These are phyloP conservation scores for Eonycteris spelaea DNA, from an alignment of 2,113 vertebrate species.

Conservation along the genomic window DNA sequence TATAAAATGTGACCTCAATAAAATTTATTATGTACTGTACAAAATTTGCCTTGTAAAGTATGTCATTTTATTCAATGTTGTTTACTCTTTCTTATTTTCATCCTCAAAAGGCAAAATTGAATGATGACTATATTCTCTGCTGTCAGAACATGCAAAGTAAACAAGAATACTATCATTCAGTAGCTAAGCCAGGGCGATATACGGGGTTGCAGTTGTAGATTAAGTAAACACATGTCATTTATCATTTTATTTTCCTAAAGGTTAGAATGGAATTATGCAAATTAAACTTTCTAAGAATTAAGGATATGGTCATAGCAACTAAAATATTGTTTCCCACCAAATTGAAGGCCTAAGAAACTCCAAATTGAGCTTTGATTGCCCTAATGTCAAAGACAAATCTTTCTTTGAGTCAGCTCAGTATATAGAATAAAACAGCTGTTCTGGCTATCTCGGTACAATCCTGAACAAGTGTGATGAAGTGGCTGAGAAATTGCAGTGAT, in stretches of 20 bases:
- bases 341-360: constrained; percentile 35
- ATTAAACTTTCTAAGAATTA: constrained; percentile 66
- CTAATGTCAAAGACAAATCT: constrained; percentile 63
- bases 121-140: constrained; percentile 26
- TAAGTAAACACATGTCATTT: constrained; percentile 31
- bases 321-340: constrained; percentile 67
- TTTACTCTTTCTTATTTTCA: constrained; percentile 58
- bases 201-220: neutral
- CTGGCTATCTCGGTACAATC: constrained; percentile 45
- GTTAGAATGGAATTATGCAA: constrained; percentile 55
- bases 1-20: constrained; percentile 43
- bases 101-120: constrained; percentile 56
- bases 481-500: constrained; percentile 67
- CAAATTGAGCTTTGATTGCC: constrained; percentile 56
- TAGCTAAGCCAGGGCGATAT: neutral
- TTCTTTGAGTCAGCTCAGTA: constrained; percentile 51
- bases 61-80: constrained; percentile 50
- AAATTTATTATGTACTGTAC: constrained; percentile 56
- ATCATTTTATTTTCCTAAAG: constrained; percentile 48
- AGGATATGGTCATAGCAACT: constrained; percentile 47
- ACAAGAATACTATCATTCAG: neutral
- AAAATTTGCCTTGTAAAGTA: constrained; percentile 60
- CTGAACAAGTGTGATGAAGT: constrained; percentile 67
- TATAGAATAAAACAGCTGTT: constrained; percentile 55
- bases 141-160: constrained; percentile 42